Conservation (phyloP, 2,888 invertebrate species). For the Campoletis raptor region DNA sequence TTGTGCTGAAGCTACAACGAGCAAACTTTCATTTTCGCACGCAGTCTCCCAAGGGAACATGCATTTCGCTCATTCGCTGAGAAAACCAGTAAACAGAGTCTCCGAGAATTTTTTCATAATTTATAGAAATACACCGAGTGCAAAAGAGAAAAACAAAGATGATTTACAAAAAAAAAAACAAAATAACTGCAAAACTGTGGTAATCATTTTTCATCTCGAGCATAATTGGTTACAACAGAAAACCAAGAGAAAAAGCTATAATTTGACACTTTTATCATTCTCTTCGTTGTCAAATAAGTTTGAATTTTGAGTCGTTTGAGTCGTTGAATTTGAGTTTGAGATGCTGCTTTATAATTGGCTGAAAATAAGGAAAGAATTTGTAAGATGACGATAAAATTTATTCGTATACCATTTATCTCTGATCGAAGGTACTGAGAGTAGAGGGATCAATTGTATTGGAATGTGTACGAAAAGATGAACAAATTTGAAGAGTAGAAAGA, state of each 20-base stretch:
- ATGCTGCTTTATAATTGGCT: background rate
- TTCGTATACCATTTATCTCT: background rate
- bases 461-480: conserved; percentile 49
- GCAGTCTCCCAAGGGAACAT: conserved; percentile 45
- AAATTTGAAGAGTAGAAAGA: conserved; percentile 69
- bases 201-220: background rate
- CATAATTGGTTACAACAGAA: background rate
- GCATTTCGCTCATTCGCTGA: conserved; percentile 24
- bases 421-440: conserved; percentile 16
- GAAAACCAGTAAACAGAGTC: conserved; percentile 14
- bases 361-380: background rate
- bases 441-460: background rate
- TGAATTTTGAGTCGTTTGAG: background rate
- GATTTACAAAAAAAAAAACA: background rate
- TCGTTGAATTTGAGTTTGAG: too few species aligned
- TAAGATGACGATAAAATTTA: background rate
- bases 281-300: background rate
- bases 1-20: conserved; percentile 5
- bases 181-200: background rate
- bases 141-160: background rate
- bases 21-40: conserved; percentile 57
- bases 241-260: background rate
- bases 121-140: conserved; percentile 37
- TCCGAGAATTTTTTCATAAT: conserved; percentile 47
- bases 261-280: background rate